These are phyloP conservation scores for Xyliphius kryptos DNA, from an alignment of 2,113 vertebrate species.

Conservation along the genomic window DNA sequence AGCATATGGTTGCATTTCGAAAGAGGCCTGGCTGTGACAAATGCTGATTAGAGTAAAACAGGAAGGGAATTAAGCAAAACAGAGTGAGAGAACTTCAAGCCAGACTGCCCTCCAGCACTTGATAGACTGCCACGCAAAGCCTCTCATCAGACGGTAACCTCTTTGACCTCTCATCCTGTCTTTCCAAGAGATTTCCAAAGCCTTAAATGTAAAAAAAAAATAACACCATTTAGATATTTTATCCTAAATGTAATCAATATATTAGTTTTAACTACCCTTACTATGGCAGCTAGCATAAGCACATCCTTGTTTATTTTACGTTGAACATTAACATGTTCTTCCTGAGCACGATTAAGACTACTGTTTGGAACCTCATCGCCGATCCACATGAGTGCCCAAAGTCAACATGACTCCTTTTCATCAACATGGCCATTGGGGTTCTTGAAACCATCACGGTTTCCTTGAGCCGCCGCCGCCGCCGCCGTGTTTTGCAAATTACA, in stretches of 20 bases:
- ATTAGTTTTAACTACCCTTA: too few relatives aligned
- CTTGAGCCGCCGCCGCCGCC: neutral
- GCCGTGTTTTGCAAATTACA: conserved; percentile 28
- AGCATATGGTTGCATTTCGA: conserved; percentile 41
- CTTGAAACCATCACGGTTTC: conserved; percentile 25
- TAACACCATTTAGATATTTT: too few relatives aligned
- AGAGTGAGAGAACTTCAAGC: conserved; percentile 22
- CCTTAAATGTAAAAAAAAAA: too few relatives aligned
- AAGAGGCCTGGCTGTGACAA: conserved; percentile 24
- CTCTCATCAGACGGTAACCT: conserved; percentile 30
- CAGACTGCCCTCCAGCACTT: conserved; percentile 30
- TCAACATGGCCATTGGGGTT: conserved; percentile 13
- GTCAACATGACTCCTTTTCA: conserved; percentile 15
- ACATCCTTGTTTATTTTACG: too few relatives aligned
- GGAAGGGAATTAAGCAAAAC: conserved; percentile 40
- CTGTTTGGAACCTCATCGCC: conserved; percentile 2
- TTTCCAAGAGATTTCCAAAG: neutral
- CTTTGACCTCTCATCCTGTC: conserved; percentile 20
- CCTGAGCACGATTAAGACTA: too few relatives aligned
- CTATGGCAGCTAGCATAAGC: too few relatives aligned
- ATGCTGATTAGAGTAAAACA: conserved; percentile 35
- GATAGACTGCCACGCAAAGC: conserved; percentile 28
- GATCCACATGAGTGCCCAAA: neutral
- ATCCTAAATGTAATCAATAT: too few relatives aligned
- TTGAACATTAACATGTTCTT: too few relatives aligned